Base-by-base conservation (phyloP, 2,888 invertebrate species). In the Eupithecia vulgata region DNA sequence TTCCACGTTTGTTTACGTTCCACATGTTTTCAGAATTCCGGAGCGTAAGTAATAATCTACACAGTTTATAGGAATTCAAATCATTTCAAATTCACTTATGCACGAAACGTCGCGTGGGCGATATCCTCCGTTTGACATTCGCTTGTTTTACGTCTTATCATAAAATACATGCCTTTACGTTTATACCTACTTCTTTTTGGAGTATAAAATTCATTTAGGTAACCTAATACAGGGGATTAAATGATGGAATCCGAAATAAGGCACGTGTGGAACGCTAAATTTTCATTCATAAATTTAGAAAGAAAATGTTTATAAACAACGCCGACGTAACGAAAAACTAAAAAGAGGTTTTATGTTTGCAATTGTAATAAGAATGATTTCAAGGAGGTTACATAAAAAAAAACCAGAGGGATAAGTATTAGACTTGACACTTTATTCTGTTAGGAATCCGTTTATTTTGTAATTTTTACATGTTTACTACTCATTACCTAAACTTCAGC, bases 121-220 rank as follows among this genome's bases (percentile, higher is more conserved):
- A 40, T 70, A 69, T 45, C 72, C 76, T 73, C 35, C 35, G 59
- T 57, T 76, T 76, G 72, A 71, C 73, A 71, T 73, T 73, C 42
- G n/a, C 10, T 21, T 25, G 37, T 37, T 37, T 64, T 64, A 37
- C 35, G 65, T 37, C 40, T n/a, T 64, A 64, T 64, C n/a, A 35
- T 35, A 35, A 64, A 64, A 64, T 30, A 61, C 34, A 25, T 57
- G 30, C 34, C 17, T 61, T 34, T 61, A 17, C 59, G 25, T 59
- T 30, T 35, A 17, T 34, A 35, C 62, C 35, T 15, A 61, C 25
- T 57, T 57, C 57, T 57, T 57, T 30, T 59, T 62, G 34, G n/a
- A 35, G n/a, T 17, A 35, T n/a, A 62, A 37, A 64, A 12, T 8
- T 64, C 12, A 64, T 37, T n/a, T 64, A n/a, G 64, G 57, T 57